Conservation (phyloP, 2,888 invertebrate species). For the Drosophila borealis region DNA sequence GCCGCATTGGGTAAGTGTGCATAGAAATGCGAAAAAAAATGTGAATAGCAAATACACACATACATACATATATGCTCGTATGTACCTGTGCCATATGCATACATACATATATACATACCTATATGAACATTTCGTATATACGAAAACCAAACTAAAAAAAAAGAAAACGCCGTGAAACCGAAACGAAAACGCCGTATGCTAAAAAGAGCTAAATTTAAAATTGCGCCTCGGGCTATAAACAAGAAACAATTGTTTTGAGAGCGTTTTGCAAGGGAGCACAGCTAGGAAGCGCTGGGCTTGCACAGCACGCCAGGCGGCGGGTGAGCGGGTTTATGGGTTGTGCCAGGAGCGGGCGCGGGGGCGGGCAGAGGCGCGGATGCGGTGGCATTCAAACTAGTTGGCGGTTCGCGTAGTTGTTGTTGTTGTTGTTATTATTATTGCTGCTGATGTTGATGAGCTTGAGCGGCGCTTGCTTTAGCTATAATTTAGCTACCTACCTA, state of each 20-base stretch:
- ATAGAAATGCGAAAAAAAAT: constrained; percentile 22
- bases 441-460: constrained; percentile 46
- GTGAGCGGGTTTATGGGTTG: not conserved
- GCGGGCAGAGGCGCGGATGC: not conserved
- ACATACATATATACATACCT: not conserved
- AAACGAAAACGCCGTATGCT: constrained; percentile 35
- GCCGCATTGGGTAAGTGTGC: constrained; percentile 29
- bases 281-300: constrained; percentile 25
- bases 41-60: not conserved
- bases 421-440: constrained; percentile 35
- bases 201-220: constrained; percentile 60
- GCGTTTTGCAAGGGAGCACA: constrained; percentile 50
- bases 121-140: not conserved
- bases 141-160: constrained; percentile 2
- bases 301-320: not conserved
- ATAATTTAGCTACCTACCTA: constrained; percentile 57
- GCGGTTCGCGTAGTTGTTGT: constrained; percentile 38
- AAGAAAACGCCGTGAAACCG: constrained; percentile 34
- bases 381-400: constrained; percentile 47
- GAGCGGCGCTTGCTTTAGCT: constrained; percentile 53
- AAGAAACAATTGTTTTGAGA: constrained; percentile 68
- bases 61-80: not conserved
- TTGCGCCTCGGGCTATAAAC: constrained; percentile 64
- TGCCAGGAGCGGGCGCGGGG: not conserved
- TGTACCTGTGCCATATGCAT: not conserved